phyloP scores from a whole-genome alignment of 1,140 invertebrate species.

The Caenorhabditis brenneri region DNA sequence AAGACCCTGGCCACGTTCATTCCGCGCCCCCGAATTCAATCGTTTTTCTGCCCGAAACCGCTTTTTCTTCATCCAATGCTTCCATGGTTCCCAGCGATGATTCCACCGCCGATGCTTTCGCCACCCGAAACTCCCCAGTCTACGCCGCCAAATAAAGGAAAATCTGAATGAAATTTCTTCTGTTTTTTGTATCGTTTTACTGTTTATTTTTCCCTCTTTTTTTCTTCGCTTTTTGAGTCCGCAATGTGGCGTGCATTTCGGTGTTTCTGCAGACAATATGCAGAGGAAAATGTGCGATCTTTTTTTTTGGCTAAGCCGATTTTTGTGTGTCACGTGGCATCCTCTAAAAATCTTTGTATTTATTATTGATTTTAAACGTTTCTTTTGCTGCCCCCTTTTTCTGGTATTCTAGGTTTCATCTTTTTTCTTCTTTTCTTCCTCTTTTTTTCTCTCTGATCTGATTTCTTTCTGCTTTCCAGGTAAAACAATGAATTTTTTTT shows the following conservation, averaged over 20 bases:
- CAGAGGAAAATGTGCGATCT: not conserved
- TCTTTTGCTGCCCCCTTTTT: not conserved
- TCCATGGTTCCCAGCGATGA: too few species aligned
- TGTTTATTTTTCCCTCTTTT: not conserved
- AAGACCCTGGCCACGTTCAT: not conserved
- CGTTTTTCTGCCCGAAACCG: not conserved
- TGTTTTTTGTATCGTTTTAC: too few species aligned
- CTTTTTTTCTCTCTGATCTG: not conserved
- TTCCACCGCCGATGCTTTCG: too few species aligned
- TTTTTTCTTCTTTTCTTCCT: not conserved
- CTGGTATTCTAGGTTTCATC: not conserved
- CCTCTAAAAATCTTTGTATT: conserved; percentile 21
- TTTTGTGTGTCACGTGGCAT: not conserved
- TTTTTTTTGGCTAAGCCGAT: not conserved
- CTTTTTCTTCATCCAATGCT: not conserved
- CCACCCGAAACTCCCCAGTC: too few species aligned
- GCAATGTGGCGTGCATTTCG: not conserved
- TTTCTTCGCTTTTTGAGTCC: not conserved
- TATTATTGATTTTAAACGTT: too few species aligned
- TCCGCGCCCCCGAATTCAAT: not conserved
- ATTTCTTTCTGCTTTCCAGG: not conserved
- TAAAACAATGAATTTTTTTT: not conserved
- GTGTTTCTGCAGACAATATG: not conserved
- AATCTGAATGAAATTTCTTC: too few species aligned
- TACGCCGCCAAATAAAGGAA: too few species aligned